A percentile compares a stretch with the other conserved stretches of the same genome.
Conservation (phyloP, 2,113 vertebrate species). For the Myxocyprinus asiaticus region DNA sequence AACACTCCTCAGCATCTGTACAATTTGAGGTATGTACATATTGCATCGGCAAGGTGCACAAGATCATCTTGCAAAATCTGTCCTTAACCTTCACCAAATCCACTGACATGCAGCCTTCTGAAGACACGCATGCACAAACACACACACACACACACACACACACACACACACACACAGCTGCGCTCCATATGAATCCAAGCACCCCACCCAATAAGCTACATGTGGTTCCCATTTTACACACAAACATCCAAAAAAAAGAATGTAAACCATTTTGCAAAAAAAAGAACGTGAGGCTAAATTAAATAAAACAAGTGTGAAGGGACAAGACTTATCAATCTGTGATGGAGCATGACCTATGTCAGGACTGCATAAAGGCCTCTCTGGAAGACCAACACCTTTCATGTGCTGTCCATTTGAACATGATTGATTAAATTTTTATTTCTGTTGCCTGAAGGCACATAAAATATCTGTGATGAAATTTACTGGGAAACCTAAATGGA, state of each 20-base stretch:
- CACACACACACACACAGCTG: constrained; percentile 28
- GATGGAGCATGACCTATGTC: too few species aligned
- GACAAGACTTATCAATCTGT: neutral
- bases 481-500: neutral
- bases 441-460: neutral
- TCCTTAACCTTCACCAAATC: constrained; percentile 26
- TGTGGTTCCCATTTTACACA: constrained; percentile 66
- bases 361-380: too few species aligned
- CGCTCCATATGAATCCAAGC: constrained; percentile 54
- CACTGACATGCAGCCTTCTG: constrained; percentile 30
- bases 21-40: neutral
- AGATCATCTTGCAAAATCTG: constrained; percentile 20
- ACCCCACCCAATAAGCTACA: constrained; percentile 49
- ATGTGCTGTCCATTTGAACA: constrained; percentile 3
- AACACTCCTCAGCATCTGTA: too few species aligned
- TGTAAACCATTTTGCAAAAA: constrained; percentile 63
- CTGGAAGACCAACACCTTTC: neutral
- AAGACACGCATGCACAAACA: neutral
- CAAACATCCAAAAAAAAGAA: constrained; percentile 68
- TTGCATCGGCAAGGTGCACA: neutral
- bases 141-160: too few species aligned
- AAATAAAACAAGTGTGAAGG: constrained; percentile 1
- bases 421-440: neutral
- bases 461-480: neutral
- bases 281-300: constrained; percentile 19